Evolutionary conservation across 2,113 vertebrate species (phyloP), one percentile per base, ranked within the genome.

Genomic region (Chaetops frenatus): DNA sequence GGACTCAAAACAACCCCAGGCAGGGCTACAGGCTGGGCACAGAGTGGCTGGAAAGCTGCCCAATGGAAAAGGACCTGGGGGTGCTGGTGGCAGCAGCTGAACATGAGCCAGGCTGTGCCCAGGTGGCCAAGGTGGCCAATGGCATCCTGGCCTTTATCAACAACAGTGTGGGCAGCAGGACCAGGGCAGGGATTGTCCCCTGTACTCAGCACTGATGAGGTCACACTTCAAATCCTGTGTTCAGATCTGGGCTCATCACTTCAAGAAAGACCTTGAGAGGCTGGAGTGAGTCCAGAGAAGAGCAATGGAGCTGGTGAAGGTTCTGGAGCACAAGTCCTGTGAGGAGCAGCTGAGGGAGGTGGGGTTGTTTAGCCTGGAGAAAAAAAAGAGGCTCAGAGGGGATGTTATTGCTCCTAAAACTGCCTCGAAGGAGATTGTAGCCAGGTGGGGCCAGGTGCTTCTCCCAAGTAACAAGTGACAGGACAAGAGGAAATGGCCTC

Each of bases 141-240:
- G 45, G 1, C 53, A 47, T 45, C n/a, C n/a, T 45, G 78, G 9
- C 16, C 33, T 38, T 9, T 1, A 7, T 19, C 11, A 51, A 36
- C 36, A 36, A 4, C 1, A 18, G 31, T 5, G 25, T 31, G 53
- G 17, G 14, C 44, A 50, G 61, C 16, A 57, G 25, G 35, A 47
- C 0, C 35, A 50, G 21, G 44, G 13, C 44, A 50, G 21, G 2
- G 82, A 76, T 25, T 25, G 10, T 31, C 6, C 22, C 6, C 23
- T 66, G 44, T n/a, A 8, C 2, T 29, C 0, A 0, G 4, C 44
- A 28, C 23, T 58, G 66, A 0, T 65, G 33, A 33, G 14, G 15
- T 23, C 5, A 4, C 27, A 20, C 7, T 44, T 51, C 1, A 1
- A 73, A 2, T 38, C 1, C 51, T 38, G 33, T 44, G 19, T 17